A percentile compares a stretch with the other conserved stretches of the same genome.
Evolutionary conservation across 2,888 invertebrate genomes (phyloP).

Genomic region (Erebia epiphron): DNA sequence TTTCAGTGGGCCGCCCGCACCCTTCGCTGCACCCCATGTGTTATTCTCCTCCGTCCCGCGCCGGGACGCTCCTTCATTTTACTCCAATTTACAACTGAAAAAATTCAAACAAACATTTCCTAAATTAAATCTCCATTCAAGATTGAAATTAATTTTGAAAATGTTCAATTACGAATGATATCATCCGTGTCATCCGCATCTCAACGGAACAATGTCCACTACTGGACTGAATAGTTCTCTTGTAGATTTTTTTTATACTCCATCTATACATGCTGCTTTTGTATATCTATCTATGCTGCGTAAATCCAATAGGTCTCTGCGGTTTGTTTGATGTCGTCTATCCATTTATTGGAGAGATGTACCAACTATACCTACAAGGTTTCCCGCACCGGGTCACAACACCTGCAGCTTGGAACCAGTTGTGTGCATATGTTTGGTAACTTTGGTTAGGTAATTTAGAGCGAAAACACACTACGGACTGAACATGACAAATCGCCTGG

Average conservation of each 20-base stretch:
- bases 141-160: conserved; percentile 46
- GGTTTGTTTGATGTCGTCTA: neutral
- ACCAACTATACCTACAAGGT: too few relatives aligned
- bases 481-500: too few relatives aligned
- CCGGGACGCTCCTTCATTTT: conserved; percentile 82
- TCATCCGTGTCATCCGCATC: neutral
- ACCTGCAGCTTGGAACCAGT: too few relatives aligned
- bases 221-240: neutral
- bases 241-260: neutral
- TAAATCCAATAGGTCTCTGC: too few relatives aligned
- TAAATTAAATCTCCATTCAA: conserved; percentile 58
- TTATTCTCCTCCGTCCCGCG: conserved; percentile 73
- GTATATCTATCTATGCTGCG: too few relatives aligned
- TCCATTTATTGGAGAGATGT: neutral
- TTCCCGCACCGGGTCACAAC: too few relatives aligned
- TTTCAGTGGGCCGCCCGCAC: conserved; percentile 80
- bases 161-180: conserved; percentile 6
- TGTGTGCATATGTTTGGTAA: too few relatives aligned
- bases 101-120: conserved; percentile 76
- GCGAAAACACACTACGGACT: too few relatives aligned
- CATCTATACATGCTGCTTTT: too few relatives aligned
- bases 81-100: conserved; percentile 82
- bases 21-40: conserved; percentile 73
- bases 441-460: too few relatives aligned
- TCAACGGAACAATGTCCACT: neutral